Percentiles rank a stretch among this genome's conserved stretches.
Conservation (phyloP, 2,113 vertebrate species). For the Lamprologus speciosus region DNA sequence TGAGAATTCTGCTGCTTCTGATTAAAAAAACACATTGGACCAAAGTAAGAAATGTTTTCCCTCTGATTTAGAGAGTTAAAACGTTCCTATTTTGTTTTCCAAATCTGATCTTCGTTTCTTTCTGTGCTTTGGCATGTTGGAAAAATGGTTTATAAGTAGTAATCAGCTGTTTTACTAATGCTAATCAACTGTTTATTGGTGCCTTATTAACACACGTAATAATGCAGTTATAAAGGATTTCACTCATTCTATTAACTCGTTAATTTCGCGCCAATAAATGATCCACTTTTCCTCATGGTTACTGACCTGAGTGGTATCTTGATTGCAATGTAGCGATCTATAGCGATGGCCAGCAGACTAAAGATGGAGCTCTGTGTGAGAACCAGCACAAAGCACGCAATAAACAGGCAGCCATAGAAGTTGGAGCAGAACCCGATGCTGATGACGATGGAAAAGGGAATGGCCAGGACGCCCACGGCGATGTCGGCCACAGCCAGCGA, state of each 20-base stretch:
- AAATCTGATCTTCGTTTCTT: neutral
- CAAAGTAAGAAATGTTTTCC: neutral
- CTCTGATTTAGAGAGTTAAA: neutral
- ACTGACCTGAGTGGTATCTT: conserved; percentile 89
- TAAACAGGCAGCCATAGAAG: conserved; percentile 93
- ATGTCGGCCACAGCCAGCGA: conserved; percentile 93
- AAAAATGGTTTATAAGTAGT: neutral
- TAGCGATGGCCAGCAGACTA: conserved; percentile 92
- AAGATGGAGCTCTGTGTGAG: conserved; percentile 98
- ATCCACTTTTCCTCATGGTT: neutral
- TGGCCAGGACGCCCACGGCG: conserved; percentile 88
- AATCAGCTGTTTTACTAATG: neutral
- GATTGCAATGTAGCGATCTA: conserved; percentile 94
- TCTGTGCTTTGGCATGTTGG: neutral
- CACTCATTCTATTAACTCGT: neutral
- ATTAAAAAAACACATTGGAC: neutral
- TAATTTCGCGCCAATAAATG: neutral
- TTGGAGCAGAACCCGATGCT: conserved; percentile 92
- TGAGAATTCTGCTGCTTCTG: neutral
- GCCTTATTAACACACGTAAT: fast-evolving
- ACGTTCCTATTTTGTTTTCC: neutral
- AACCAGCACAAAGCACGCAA: conserved; percentile 92
- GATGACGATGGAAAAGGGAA: conserved; percentile 91
- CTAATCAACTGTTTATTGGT: neutral
- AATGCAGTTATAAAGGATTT: neutral